A percentile compares a stretch with the other conserved stretches of the same genome.
Conservation (phyloP, 2,113 vertebrate species). For the Desmodus rotundus region DNA sequence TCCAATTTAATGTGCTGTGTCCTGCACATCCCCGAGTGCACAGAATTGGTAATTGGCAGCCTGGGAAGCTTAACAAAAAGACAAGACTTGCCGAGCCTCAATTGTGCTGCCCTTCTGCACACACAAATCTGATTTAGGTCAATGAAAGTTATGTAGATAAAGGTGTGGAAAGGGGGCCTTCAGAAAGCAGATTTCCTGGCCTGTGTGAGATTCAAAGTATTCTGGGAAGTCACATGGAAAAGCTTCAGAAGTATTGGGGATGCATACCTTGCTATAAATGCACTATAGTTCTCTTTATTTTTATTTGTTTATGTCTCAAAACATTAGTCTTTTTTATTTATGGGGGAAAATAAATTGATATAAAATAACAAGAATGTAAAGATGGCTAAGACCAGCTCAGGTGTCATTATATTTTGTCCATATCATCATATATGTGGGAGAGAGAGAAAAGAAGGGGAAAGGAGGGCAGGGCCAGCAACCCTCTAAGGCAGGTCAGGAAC, state of each 20-base stretch:
- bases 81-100: conserved; percentile 50
- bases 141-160: conserved; percentile 63
- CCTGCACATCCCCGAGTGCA: conserved; percentile 18
- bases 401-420: neutral
- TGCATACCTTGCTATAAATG: neutral
- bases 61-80: conserved; percentile 68
- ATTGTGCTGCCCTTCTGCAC: conserved; percentile 43
- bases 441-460: neutral
- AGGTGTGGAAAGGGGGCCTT: conserved; percentile 20
- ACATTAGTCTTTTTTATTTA: neutral
- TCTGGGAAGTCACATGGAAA: neutral
- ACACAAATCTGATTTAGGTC: conserved; percentile 62
- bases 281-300: neutral
- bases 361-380: conserved; percentile 3
- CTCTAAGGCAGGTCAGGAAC: neutral
- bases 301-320: conserved; percentile 14
- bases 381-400: neutral
- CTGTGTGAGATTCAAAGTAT: neutral
- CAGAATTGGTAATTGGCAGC: conserved; percentile 66
- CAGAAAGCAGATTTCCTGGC: conserved; percentile 23
- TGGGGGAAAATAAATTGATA: neutral
- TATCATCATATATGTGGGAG: neutral
- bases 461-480: neutral
- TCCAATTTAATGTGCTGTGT: conserved; percentile 50
- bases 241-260: neutral